Evolutionary conservation across 2,797 vertebrate genomes (phyloP).

Genomic region (Hapalemur alaotrensis): DNA sequence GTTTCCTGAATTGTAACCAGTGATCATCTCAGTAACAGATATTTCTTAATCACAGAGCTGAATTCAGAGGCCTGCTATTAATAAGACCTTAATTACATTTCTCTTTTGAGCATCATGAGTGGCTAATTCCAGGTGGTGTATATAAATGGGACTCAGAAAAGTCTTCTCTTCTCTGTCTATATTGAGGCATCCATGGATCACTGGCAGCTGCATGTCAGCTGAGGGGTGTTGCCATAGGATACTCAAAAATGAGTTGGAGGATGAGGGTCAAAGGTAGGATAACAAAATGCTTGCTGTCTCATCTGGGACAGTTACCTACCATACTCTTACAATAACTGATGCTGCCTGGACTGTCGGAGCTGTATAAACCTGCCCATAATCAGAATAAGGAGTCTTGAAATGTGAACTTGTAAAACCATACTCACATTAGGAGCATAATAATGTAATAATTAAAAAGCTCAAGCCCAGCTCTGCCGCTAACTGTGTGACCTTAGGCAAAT

Average conservation of each 20-base stretch:
- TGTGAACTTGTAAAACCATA: neutral
- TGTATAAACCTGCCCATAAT: neutral
- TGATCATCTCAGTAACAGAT: neutral
- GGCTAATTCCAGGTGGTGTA: neutral
- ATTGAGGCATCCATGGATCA: neutral
- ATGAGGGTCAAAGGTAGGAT: neutral
- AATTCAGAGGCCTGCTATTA: neutral
- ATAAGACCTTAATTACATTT: neutral
- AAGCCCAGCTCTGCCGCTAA: neutral
- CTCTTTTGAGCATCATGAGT: neutral
- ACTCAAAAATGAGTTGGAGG: neutral
- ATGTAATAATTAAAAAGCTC: neutral
- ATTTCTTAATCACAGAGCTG: constrained; percentile 11
- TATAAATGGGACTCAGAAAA: neutral
- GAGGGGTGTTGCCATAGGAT: neutral
- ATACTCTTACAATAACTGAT: neutral
- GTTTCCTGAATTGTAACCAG: neutral
- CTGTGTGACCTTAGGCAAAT: neutral
- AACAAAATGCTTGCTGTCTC: neutral
- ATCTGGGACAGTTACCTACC: neutral
- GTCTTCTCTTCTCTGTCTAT: neutral
- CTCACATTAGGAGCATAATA: neutral
- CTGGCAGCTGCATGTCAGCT: neutral
- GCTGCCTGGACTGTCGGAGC: neutral
- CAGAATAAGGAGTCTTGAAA: neutral